Base-by-base conservation (phyloP, 2,113 vertebrate genomes). In the Myrmecobius fasciatus region DNA sequence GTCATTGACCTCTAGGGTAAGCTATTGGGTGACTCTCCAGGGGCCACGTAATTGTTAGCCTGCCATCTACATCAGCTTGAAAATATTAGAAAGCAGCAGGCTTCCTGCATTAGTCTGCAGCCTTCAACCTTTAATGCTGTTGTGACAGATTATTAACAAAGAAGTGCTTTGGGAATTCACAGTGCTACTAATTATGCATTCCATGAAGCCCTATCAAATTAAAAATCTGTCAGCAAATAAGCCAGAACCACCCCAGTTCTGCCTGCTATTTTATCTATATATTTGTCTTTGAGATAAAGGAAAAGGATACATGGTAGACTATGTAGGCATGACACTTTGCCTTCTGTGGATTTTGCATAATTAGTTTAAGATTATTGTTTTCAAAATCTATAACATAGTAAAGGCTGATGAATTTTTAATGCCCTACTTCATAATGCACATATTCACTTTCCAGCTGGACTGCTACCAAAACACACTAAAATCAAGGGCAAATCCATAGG, bases 111-210 rank as follows among this genome's bases (percentile, higher is more conserved):
- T 9, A 7, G 24, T 2, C 25, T 5, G 12, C 48, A 36, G 56
- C 3, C 60, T 75, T 94, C 53, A 83, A 7, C 43, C 89, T 94
- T 53, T 60, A 31, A 0, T 52, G 25, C 3, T 91, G 88, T 53
- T 92, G 92, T 94, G 95, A 97, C 95, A 95, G 96, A 52, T 43
- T 52, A 93, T 89, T 94, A 95, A 51, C 56, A 51, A 92, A 93
- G 92, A 94, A 31, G n/a, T 22, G 52, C 93, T 92, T 14, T 22
- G 93, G 93, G 92, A 92, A 36, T 54, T 90, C 46, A 52, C 49
- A 91, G 31, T 48, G 25, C 90, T 91, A 0, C 93, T 91, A 49
- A 75, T 94, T 93, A 92, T 8, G 51, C 93, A 92, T 94, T 83
- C 90, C 2, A 5, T 28, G 56, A 95, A 90, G 52, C 90, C 56